Evolutionary conservation across 92 coral and sea anemone genomes (phyloP).

Genomic region (Hydrozoanthus gracilis): DNA sequence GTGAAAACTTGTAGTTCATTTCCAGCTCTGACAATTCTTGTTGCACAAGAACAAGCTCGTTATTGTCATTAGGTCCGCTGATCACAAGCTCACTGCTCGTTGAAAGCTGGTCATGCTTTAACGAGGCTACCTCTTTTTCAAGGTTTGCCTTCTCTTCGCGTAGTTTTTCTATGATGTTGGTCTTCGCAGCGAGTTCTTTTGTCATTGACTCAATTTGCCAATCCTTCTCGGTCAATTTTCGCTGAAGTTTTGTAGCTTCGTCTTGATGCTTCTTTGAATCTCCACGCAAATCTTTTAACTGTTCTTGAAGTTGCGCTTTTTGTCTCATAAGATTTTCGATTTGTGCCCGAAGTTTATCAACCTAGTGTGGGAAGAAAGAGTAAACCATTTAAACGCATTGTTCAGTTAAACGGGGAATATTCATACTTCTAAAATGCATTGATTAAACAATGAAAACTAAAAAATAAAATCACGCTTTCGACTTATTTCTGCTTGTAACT

Average conservation of each 20-base stretch:
- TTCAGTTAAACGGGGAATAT: too few species aligned
- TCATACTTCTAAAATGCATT: too few species aligned
- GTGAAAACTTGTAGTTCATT: constrained; percentile 83
- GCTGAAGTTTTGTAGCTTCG: constrained; percentile 81
- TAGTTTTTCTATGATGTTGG: constrained; percentile 75
- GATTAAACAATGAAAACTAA: too few species aligned
- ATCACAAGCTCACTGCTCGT: constrained; percentile 85
- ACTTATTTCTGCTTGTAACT: too few species aligned
- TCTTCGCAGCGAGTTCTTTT: constrained; percentile 79
- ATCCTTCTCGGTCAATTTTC: constrained; percentile 92
- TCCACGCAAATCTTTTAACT: constrained; percentile 84
- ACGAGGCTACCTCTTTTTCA: constrained; percentile 76
- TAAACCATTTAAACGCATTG: background rate
- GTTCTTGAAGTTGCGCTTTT: constrained; percentile 87
- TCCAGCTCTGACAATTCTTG: constrained; percentile 93
- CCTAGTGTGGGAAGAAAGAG: constrained; percentile 59
- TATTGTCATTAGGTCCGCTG: constrained; percentile 61
- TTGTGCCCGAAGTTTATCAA: constrained; percentile 89
- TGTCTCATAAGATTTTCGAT: constrained; percentile 93
- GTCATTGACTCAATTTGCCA: constrained; percentile 89
- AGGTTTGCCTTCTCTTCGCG: constrained; percentile 82
- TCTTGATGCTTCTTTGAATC: constrained; percentile 91
- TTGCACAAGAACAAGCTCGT: constrained; percentile 79
- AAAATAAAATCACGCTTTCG: too few species aligned
- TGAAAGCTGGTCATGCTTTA: constrained; percentile 82